Evolutionary conservation across 1,140 invertebrate species (phyloP), one percentile per base, ranked within the genome.

Genomic region (Proales similis): DNA sequence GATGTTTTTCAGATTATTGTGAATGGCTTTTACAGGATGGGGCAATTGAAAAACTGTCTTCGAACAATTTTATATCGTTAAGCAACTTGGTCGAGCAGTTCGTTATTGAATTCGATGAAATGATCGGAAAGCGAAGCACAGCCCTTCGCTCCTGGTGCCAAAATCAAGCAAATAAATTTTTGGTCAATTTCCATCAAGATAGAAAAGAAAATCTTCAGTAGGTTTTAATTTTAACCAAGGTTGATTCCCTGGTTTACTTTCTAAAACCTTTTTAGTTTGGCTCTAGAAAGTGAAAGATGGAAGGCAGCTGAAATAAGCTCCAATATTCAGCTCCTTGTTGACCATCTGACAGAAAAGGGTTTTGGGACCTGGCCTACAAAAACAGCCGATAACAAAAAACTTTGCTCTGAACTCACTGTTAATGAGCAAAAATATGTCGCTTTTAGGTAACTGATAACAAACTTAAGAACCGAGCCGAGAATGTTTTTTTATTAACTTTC

Each of bases 251-350:
- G n/a, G n/a, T n/a, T n/a, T n/a, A n/a, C n/a, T n/a, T n/a, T n/a
- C n/a, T n/a, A n/a, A n/a, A n/a, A n/a, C n/a, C n/a, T n/a, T n/a
- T n/a, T n/a, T 19, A 19, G 14, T 30, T 20, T 45, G 12, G 80
- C 91, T 32, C 76, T 98, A 32, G 91, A 95, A 69, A 83, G 82
- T 66, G 93, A 98, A 76, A 79, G 85, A 48, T 98, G 93, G 92
- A 89, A 86, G 71, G 82, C 86, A 67, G 86, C 88, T n/a, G 87
- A 92, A 67, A 86, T 96, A 39, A 85, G 88, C 0, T 73, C 78
- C 63, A 87, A 90, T 72, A 85, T 92, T 72, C 90, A 94, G 75
- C 79, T 76, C 17, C 78, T 93, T 45, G 83, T 92, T n/a, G 81
- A 85, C 72, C 81, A 83, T 67, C 84, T 88, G 68, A 75, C 80